Conservation (phyloP, 2,113 vertebrate genomes). For the Laticauda colubrina region DNA sequence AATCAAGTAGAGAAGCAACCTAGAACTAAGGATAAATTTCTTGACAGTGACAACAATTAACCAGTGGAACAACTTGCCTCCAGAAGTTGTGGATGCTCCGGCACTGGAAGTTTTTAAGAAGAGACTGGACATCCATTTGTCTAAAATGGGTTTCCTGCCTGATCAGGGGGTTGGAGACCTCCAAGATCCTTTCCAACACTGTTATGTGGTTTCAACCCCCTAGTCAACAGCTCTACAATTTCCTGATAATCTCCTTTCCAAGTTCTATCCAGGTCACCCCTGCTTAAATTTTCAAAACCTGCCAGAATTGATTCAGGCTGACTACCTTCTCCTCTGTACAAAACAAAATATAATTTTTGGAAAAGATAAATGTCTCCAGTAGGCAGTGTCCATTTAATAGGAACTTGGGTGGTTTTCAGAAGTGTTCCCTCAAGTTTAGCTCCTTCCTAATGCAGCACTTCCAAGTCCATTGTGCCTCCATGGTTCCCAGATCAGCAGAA, state of each 20-base stretch:
- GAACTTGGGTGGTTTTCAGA: not conserved
- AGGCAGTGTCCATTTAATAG: not conserved
- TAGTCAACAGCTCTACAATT: not conserved
- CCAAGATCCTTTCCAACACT: not conserved
- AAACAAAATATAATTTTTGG: not conserved
- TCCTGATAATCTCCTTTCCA: not conserved
- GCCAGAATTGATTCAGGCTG: not conserved
- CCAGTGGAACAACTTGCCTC: not conserved
- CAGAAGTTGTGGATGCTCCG: not conserved
- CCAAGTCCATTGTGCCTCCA: not conserved
- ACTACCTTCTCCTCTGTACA: not conserved
- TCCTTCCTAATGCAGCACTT: not conserved
- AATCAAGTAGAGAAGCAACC: not conserved
- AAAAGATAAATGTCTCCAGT: not conserved
- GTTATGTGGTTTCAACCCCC: not conserved
- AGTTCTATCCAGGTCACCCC: not conserved
- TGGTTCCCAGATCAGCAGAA: not conserved
- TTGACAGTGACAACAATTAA: not conserved
- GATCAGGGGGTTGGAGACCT: not conserved
- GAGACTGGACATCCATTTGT: not conserved
- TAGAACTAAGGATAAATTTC: not conserved
- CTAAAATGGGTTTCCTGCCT: not conserved
- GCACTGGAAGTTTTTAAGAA: not conserved
- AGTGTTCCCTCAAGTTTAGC: not conserved
- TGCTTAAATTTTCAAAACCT: not conserved